Conservation (phyloP, 2,797 vertebrate species). For the Bovichtus variegatus region DNA sequence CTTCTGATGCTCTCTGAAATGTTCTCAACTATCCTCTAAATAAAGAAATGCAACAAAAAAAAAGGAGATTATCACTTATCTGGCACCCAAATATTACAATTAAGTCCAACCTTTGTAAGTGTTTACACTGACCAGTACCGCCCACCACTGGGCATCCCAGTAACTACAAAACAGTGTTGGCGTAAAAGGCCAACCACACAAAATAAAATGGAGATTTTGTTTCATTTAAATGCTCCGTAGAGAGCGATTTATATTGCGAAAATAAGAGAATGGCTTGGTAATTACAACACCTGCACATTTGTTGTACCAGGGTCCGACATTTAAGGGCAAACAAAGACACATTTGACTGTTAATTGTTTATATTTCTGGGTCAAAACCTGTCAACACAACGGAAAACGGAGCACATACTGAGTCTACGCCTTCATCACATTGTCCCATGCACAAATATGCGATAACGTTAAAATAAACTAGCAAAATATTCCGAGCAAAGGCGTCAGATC, state of each 20-base stretch:
- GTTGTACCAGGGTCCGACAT: rapidly evolving
- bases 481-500: rapidly evolving
- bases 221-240: background rate
- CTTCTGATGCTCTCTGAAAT: no score
- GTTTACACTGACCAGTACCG: slow-evolving; percentile 13
- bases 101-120: background rate
- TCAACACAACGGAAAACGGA: slow-evolving; percentile 5
- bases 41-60: background rate
- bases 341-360: background rate
- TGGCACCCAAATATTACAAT: background rate
- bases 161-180: slow-evolving; percentile 4
- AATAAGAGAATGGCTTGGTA: rapidly evolving
- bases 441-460: background rate
- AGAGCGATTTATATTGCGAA: background rate
- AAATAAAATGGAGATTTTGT: background rate
- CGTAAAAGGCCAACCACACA: slow-evolving; percentile 28
- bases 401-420: background rate
- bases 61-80: no score
- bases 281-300: rapidly evolving
- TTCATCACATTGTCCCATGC: background rate
- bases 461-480: rapidly evolving
- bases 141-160: slow-evolving; percentile 27
- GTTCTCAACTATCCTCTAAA: background rate
- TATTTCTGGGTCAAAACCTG: slow-evolving; percentile 26
- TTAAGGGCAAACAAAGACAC: background rate